phyloP scores from a whole-genome alignment of 2,113 vertebrate species.

The Hypomesus transpacificus region DNA sequence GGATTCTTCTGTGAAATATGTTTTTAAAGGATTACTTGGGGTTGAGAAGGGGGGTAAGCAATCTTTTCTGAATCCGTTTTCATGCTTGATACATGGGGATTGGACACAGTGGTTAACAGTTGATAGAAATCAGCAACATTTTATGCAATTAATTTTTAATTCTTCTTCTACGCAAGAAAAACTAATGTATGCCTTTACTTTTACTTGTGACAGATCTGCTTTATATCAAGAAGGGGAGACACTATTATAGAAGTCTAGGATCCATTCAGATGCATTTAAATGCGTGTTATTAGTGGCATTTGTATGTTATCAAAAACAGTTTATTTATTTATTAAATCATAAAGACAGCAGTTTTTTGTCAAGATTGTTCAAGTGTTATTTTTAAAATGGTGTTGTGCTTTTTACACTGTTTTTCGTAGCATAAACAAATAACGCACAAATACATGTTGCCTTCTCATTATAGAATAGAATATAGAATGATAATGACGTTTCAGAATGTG shows the following conservation, averaged over 20 bases:
- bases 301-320: too few relatives aligned
- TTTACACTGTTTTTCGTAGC: constrained; percentile 36
- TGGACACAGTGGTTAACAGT: constrained; percentile 35
- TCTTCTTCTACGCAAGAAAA: not conserved
- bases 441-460: not conserved
- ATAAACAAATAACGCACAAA: constrained; percentile 44
- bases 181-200: not conserved
- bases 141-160: constrained; percentile 37
- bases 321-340: too few relatives aligned
- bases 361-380: constrained; percentile 23
- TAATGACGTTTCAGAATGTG: not conserved
- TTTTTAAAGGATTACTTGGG: constrained; percentile 10
- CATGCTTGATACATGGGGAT: constrained; percentile 32
- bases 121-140: constrained; percentile 19
- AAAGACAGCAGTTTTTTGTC: too few relatives aligned
- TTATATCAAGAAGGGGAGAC: too few relatives aligned
- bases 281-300: too few relatives aligned
- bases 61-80: constrained; percentile 34
- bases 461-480: not conserved
- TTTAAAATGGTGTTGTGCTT: constrained; percentile 7
- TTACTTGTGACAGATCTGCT: too few relatives aligned
- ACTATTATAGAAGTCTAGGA: too few relatives aligned
- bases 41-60: constrained; percentile 16
- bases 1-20: constrained; percentile 24
- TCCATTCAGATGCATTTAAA: too few relatives aligned